Evolutionary conservation across 2,113 vertebrate species (phyloP).

Genomic region (Epinephelus moara): DNA sequence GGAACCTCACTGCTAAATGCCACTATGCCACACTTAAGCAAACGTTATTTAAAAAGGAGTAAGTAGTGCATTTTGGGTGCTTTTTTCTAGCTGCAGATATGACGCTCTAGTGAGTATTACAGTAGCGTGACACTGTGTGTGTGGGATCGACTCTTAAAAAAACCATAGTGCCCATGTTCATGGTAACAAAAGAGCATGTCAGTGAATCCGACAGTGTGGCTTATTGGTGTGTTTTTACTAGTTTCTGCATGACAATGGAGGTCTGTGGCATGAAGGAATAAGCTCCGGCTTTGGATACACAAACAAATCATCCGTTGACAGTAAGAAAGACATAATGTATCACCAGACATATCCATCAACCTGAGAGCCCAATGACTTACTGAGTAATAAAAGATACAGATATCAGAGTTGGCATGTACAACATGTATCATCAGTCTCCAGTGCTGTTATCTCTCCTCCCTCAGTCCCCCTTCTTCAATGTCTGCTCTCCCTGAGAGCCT

Average conservation of each 20-base stretch:
- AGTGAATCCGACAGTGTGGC: background rate
- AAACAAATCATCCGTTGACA: background rate
- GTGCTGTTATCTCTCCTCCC: constrained; percentile 31
- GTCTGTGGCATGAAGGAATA: background rate
- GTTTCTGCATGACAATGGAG: background rate
- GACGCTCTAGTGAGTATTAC: background rate
- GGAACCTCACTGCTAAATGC: no score
- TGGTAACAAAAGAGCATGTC: background rate
- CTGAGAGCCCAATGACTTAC: background rate
- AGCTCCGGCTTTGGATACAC: background rate
- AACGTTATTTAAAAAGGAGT: background rate
- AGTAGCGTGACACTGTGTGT: background rate
- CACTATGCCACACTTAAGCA: no score
- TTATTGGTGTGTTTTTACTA: background rate
- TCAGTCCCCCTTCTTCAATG: constrained; percentile 41
- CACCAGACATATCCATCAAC: background rate
- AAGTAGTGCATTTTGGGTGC: background rate
- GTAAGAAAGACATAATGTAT: background rate
- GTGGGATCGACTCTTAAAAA: background rate
- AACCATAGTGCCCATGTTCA: background rate
- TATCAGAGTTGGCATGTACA: background rate
- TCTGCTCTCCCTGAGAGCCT: constrained; percentile 55
- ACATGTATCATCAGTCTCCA: constrained; percentile 12
- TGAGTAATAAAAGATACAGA: background rate
- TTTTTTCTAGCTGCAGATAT: background rate